Base-by-base conservation (phyloP, 2,113 vertebrate species). In the Cyprinodon variegatus region DNA sequence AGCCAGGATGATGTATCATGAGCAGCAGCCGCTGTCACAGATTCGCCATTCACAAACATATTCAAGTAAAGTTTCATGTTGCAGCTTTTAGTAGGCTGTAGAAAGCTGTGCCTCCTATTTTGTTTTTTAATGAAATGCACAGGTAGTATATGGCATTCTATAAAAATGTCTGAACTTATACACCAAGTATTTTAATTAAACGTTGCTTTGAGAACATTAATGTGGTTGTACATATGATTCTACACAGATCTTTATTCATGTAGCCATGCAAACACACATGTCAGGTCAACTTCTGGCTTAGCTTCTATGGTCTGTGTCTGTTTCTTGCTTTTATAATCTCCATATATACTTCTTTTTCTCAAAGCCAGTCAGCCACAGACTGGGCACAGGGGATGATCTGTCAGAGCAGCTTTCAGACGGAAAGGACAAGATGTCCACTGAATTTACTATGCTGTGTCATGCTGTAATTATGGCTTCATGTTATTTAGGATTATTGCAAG, bases 341-440 rank as follows among this genome's bases (percentile, higher is more conserved):
- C 17, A 29, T 29, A 29, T 29, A 29, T 29, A 29, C 29, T 29
- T 29, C 29, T 29, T 89, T 74, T 76, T 72, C 79, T 82, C 57
- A 64, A 76, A 84, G 64, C 20, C 77, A 81, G 65, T 80, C 84
- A 78, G 66, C 81, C 86, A 77, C 81, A 64, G 72, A 78, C 69
- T 67, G 57, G 74, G 62, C 86, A 83, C 87, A 74, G 72, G 86
- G 79, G 79, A 88, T 63, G 80, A 82, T 85, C 66, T 86, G 86
- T 87, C 89, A 87, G 87, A 91, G 81, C 79, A 75, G 81, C 69
- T 79, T 74, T 79, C 72, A 83, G 73, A 86, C 74, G 71, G 83
- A 87, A 77, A 84, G 68, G 75, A 83, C 72, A 71, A 82, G 67
- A 84, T 78, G 78, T 88, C 82, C 68, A 69, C 67, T 75, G 78